Base-by-base conservation (phyloP, 2,888 invertebrate species). In the Epinotia nisella region DNA sequence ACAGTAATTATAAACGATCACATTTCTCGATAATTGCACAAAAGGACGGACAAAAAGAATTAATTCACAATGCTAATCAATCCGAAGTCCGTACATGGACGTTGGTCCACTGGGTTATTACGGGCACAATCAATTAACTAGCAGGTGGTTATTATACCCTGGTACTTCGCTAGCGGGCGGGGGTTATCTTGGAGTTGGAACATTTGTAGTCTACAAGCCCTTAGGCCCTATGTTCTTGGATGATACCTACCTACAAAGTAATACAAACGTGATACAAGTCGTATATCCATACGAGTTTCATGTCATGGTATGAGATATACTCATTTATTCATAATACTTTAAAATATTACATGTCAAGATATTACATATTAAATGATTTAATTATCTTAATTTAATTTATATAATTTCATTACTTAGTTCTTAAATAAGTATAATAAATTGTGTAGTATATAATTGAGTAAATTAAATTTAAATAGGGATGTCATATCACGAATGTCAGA, bases 121-220 rank as follows among this genome's bases (percentile, higher is more conserved):
- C 53, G 53, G 61, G 41, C 51, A 62, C 51, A 72, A 62, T 72
- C 72, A 72, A 72, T 72, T 72, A 70, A 67, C 53, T 41, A 29
- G 68, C 72, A 72, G 72, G 62, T 72, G 72, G 68, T 68, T 62
- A 61, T 70, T 70, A 62, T 45, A 41, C 13, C 51, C 45, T 60
- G n/a, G 55, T 55, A 51, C 64, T 53, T n/a, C 39, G n/a, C 35
- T 19, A 51, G 53, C 65, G 53, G 35, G 53, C 39, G 17, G 55
- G 39, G 15, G 11, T 68, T 35, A 68, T 69, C 69, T 53, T 39
- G n/a, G 45, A 49, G 15, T 53, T 39, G n/a, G 45, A 49, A 24
- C n/a, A 2, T 4, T 53, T 65, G 53, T 65, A 39, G 65, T 65
- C 53, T 65, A 39, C 29, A 55, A 21, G 35, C 39, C 65, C 65